Evolutionary conservation across 1,140 invertebrate genomes (phyloP), one percentile per base, ranked within the genome.

Genomic region (Hermatobates lingyangjiaoensis): DNA sequence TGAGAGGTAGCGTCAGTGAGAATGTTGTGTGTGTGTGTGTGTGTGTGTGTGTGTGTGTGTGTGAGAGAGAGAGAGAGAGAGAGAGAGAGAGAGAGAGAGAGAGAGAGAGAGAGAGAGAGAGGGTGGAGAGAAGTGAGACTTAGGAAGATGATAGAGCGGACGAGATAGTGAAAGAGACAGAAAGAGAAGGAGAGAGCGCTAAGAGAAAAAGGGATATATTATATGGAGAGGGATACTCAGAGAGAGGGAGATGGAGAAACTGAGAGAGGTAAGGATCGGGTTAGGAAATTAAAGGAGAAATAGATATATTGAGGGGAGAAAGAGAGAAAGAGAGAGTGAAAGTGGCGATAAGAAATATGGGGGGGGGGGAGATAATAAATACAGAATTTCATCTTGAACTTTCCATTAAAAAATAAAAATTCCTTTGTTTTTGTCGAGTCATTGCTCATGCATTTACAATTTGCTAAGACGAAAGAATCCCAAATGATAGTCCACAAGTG

Each of bases 101-200:
- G 15, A 40, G 12, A 27, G 26, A 3, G 38, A 42, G 38, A 38
- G 28, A 24, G 21, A 53, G 52, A 46, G 51, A 48, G 51, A 55
- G 53, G 50, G 53, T 12, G 18, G 23, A 20, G 20, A 39, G 48
- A 50, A 12, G 3, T 7, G 26, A 34, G 38, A 20, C 18, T 15
- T 14, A 18, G n/a, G 20, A 21, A 39, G 28, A 5, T 39, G 2
- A 25, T 18, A 23, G 48, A 50, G 28, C 20, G 40, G 27, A 25
- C 23, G 38, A 42, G 34, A 40, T 3, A n/a, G n/a, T n/a, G n/a
- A n/a, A 40, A 50, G 20, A 21, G 23, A 4, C 2, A 14, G 21
- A 23, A 40, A 14, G 30, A 21, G 25, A 14, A 18, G 10, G 40
- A 40, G 30, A 53, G 48, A 26, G 51, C 50, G 39, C 21, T 47